Base-by-base conservation (phyloP, 1,140 invertebrate species). In the Drosophila truncata region DNA sequence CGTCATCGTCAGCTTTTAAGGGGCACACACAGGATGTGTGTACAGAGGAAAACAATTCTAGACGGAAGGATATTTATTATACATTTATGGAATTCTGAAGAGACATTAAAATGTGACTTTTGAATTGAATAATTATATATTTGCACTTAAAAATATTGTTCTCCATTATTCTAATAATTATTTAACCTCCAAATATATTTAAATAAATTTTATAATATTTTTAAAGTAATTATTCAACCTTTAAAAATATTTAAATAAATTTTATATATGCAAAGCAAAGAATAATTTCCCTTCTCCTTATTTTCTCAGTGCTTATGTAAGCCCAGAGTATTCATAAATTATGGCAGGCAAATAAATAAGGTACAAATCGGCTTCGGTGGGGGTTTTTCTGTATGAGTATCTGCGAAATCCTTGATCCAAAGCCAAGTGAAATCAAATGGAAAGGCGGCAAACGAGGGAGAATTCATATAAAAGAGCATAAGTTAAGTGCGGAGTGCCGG, bases 291-390 rank as follows among this genome's bases (percentile, higher is more conserved):
- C 29, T 20, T 35, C 14, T 5, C 8, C 3, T 0, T 2, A 37
- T 55, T 37, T 37, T 25, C 33, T n/a, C 52, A 55, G 52, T 41
- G 25, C 11, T 6, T 13, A 11, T 29, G 35, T 27, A 16, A 39
- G 35, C 66, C 66, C 62, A 33, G 54, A 67, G 67, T 70, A 81
- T 81, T 85, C 82, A 85, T 88, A 88, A 88, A 88, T 88, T 79
- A 76, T 90, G 85, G 41, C 65, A 67, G 80, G 63, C 62, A 85
- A 84, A 90, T 84, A 88, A 88, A 80, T 84, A 87, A 81, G 84
- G 84, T 84, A 78, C 65, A 84, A 84, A 84, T 88, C 66, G 77
- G 77, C 58, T 70, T 64, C 72, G 52, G 42, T 8, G 52, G 47
- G 60, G 18, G 7, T 55, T 44, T 62, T 69, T 52, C 27, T 50